Evolutionary conservation across 2,888 invertebrate species (phyloP).

Genomic region (Euphydryas editha): DNA sequence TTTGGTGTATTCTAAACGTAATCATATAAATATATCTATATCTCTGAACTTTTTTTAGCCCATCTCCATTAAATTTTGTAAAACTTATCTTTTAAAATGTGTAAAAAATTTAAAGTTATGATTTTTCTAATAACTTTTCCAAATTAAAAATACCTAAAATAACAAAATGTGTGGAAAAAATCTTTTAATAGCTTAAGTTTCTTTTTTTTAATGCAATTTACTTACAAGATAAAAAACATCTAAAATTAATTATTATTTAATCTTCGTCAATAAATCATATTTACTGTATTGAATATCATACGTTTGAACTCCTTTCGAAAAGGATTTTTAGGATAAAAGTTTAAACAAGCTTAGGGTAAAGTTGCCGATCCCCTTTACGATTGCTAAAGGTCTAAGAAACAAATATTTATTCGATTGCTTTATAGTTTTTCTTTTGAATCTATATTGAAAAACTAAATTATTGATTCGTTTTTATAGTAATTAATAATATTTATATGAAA

Average conservation of each 20-base stretch:
- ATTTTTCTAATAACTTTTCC: too few relatives aligned
- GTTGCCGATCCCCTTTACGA: slow-evolving; percentile 78
- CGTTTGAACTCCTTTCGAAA: slow-evolving; percentile 39
- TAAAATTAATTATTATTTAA: neutral
- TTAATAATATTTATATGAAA: neutral
- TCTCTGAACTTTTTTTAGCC: too few relatives aligned
- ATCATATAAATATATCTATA: too few relatives aligned
- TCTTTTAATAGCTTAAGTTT: too few relatives aligned
- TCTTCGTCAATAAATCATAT: neutral
- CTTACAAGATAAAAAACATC: too few relatives aligned
- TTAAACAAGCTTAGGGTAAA: slow-evolving; percentile 81
- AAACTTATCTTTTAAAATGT: too few relatives aligned
- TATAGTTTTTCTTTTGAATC: slow-evolving; percentile 55
- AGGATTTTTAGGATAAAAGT: slow-evolving; percentile 81
- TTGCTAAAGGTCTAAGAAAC: slow-evolving; percentile 79
- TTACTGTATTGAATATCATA: slow-evolving; percentile 12
- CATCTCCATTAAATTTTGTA: too few relatives aligned
- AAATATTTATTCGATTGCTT: slow-evolving; percentile 81
- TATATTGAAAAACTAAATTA: neutral
- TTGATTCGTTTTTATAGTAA: neutral
- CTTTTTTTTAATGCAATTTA: too few relatives aligned
- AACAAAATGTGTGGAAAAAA: too few relatives aligned
- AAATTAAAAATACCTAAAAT: too few relatives aligned
- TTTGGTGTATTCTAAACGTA: too few relatives aligned
- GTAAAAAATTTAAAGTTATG: too few relatives aligned